A percentile compares a stretch with the other conserved stretches of the same genome.
These are phyloP conservation scores for Macaca nemestrina DNA, from an alignment of 2,113 vertebrate species.

Conservation along the genomic window DNA sequence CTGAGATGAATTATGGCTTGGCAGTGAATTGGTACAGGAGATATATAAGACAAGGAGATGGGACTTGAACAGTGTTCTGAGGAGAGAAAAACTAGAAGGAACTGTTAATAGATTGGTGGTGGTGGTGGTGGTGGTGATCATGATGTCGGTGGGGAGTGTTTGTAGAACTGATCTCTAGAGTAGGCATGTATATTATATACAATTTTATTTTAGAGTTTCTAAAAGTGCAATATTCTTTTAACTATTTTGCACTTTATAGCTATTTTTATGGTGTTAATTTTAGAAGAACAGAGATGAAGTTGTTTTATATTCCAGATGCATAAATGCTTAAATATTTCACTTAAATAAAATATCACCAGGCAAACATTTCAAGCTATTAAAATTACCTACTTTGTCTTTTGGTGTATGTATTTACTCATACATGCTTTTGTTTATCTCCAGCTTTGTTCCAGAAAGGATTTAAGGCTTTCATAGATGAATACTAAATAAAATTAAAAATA, in stretches of 20 bases:
- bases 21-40: neutral
- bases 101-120: neutral
- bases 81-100: constrained; percentile 14
- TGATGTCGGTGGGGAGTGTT: neutral
- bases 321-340: constrained; percentile 16
- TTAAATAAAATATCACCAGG: neutral
- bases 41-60: neutral
- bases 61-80: neutral
- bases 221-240: neutral
- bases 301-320: neutral
- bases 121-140: neutral
- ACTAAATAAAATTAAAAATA: constrained; percentile 25
- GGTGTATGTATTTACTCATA: neutral
- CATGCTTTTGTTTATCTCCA: neutral
- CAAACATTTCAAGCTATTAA: constrained; percentile 41
- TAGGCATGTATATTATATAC: neutral
- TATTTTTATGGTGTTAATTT: constrained; percentile 34
- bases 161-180: neutral
- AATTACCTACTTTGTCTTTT: constrained; percentile 17
- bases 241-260: neutral
- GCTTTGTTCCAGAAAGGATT: constrained; percentile 26
- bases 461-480: neutral
- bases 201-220: constrained; percentile 37
- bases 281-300: neutral
- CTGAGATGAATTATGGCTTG: neutral